phyloP scores from a whole-genome alignment of 2,888 invertebrate species.

The Drosophila yooni region DNA sequence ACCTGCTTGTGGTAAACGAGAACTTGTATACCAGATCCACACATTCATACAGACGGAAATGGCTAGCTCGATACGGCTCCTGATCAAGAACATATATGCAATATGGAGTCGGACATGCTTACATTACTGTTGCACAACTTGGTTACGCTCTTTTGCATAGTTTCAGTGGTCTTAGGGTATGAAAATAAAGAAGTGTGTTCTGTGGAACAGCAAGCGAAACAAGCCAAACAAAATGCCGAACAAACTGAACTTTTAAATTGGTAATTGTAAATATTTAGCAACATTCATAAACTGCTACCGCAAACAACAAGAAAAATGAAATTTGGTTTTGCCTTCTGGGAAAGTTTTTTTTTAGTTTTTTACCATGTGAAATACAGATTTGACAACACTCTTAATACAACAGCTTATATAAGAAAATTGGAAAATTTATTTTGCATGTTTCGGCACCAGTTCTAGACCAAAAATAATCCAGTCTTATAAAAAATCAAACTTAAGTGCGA shows the following conservation, averaged over 20 bases:
- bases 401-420: background rate
- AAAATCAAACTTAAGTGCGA: background rate
- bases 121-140: background rate
- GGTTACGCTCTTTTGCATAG: background rate
- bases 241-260: constrained; percentile 71
- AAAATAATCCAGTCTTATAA: background rate
- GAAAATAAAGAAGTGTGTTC: constrained; percentile 38
- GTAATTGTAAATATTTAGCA: constrained; percentile 79
- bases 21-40: background rate
- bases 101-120: background rate
- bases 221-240: constrained; percentile 49
- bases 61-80: background rate
- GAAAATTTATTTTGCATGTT: background rate
- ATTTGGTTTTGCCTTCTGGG: constrained; percentile 1
- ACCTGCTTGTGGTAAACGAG: background rate
- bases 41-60: background rate
- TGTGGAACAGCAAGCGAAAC: constrained; percentile 33
- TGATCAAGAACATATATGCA: background rate
- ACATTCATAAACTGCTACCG: constrained; percentile 58
- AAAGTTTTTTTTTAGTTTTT: constrained; percentile 12
- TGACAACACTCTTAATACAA: constrained; percentile 1
- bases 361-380: constrained; percentile 4
- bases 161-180: background rate
- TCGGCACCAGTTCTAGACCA: background rate
- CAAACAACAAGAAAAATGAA: constrained; percentile 20